Conservation (phyloP, 2,113 vertebrate genomes). For the Malurus alboscapulatus region DNA sequence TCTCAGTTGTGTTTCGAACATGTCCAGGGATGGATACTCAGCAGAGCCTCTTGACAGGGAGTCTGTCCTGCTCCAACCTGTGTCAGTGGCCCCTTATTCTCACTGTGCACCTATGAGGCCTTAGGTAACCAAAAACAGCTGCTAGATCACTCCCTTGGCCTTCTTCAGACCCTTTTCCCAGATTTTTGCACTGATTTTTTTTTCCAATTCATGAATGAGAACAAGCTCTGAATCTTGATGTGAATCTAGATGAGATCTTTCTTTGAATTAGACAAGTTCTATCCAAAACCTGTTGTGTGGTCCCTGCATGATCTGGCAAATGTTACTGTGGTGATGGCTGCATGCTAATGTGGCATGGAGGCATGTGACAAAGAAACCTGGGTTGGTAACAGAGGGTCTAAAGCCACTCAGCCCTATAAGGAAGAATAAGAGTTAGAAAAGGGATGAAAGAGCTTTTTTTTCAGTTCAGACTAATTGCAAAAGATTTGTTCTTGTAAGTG, state of each 20-base stretch:
- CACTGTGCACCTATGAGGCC: not conserved
- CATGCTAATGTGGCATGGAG: rapidly evolving
- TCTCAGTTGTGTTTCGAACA: not conserved
- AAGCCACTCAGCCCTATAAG: not conserved
- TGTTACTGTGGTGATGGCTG: too few relatives aligned
- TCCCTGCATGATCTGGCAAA: not conserved
- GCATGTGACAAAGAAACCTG: not conserved
- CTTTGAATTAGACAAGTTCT: not conserved
- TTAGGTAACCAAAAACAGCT: not conserved
- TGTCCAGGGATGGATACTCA: rapidly evolving
- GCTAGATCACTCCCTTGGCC: not conserved
- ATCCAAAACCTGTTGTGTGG: not conserved
- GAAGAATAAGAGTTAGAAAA: not conserved
- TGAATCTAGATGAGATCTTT: rapidly evolving
- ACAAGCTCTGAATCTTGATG: not conserved
- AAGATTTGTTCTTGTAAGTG: not conserved
- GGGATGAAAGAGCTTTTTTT: not conserved
- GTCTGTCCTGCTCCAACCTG: not conserved
- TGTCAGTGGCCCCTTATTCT: not conserved
- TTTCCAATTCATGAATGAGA: not conserved
- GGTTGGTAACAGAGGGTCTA: not conserved
- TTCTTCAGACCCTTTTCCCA: not conserved
- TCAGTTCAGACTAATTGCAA: not conserved
- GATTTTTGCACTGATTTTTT: not conserved
- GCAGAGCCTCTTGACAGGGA: not conserved